Conservation (phyloP, 2,113 vertebrate species). For the Amia ocellicauda region DNA sequence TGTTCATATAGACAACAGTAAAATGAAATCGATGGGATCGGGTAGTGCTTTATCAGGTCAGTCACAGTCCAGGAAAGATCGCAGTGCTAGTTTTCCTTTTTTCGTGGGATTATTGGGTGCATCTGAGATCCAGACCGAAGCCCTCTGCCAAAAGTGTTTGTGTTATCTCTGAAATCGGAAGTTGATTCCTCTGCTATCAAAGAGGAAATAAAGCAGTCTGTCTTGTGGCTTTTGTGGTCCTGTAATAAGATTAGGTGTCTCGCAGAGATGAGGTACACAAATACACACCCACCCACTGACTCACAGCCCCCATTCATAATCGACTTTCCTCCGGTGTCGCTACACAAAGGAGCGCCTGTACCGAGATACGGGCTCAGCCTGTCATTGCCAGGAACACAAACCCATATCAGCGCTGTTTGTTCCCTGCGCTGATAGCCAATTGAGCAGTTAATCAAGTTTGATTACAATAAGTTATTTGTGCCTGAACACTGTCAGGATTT, state of each 20-base stretch:
- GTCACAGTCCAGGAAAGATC: too few relatives aligned
- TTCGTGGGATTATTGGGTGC: too few relatives aligned
- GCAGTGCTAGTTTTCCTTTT: too few relatives aligned
- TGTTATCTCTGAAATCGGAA: neutral
- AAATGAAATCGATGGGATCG: too few relatives aligned
- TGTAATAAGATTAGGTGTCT: neutral
- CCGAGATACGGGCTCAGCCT: neutral
- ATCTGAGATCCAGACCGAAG: too few relatives aligned
- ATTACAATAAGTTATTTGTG: conserved; percentile 9
- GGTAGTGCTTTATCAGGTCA: too few relatives aligned
- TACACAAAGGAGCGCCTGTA: neutral
- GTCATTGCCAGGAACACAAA: neutral
- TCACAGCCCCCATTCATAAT: neutral
- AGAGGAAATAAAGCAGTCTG: neutral
- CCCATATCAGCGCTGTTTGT: neutral
- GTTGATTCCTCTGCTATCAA: neutral
- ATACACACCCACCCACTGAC: neutral
- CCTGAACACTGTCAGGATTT: conserved; percentile 13
- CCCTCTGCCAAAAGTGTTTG: too few relatives aligned
- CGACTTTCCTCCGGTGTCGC: neutral
- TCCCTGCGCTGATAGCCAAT: neutral
- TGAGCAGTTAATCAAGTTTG: conserved; percentile 4
- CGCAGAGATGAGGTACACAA: too few relatives aligned
- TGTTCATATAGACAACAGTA: too few relatives aligned
- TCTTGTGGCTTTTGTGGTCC: conserved; percentile 7